Evolutionary conservation across 2,888 invertebrate species (phyloP).

Genomic region (Pelosia muscerda): DNA sequence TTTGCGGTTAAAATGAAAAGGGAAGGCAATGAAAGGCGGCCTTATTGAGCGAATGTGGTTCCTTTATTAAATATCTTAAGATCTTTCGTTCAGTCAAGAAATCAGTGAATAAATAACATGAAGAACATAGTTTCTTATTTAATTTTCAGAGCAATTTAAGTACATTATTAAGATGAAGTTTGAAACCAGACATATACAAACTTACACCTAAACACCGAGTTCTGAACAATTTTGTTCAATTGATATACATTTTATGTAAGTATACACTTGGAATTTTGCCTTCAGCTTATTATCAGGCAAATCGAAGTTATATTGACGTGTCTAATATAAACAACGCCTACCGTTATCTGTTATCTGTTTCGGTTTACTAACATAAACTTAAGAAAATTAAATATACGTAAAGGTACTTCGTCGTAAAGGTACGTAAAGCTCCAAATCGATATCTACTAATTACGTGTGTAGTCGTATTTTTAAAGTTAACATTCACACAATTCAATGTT

Average conservation of each 20-base stretch:
- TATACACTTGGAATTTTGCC: too few species aligned
- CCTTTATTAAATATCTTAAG: slow-evolving; percentile 60
- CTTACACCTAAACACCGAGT: background rate
- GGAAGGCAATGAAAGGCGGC: slow-evolving; percentile 59
- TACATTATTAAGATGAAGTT: background rate
- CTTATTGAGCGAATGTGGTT: slow-evolving; percentile 54
- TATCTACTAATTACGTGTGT: background rate
- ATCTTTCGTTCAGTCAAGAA: slow-evolving; percentile 34
- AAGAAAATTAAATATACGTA: background rate
- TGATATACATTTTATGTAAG: too few species aligned
- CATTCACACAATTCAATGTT: background rate
- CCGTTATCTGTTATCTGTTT: too few species aligned
- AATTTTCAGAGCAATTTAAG: background rate
- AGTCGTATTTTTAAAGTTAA: background rate
- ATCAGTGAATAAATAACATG: slow-evolving; percentile 34
- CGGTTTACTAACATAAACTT: background rate
- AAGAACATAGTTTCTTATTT: slow-evolving; percentile 32
- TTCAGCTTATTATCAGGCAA: too few species aligned
- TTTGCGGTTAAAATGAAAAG: slow-evolving; percentile 60
- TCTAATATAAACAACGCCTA: too few species aligned
- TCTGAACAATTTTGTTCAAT: background rate
- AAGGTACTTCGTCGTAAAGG: too few species aligned
- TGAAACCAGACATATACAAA: background rate
- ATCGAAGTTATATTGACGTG: too few species aligned
- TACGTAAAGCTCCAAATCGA: too few species aligned